phyloP scores from a whole-genome alignment of 2,888 invertebrate genomes.

The Clunio marinus region DNA sequence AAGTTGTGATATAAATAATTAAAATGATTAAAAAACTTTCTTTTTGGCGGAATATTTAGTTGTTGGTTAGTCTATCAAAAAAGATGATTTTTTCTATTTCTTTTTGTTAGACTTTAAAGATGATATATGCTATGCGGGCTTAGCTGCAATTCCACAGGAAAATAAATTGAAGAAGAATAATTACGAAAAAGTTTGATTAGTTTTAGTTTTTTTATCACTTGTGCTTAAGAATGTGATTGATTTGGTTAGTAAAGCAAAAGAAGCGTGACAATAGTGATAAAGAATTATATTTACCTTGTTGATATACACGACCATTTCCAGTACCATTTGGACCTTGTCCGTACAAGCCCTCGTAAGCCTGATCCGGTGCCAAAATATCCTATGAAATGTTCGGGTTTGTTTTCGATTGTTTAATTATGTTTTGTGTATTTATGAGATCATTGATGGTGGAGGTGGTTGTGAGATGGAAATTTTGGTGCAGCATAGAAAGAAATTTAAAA shows the following conservation, averaged over 20 bases:
- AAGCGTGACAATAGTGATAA: slow-evolving; percentile 40
- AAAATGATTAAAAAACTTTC: slow-evolving; percentile 39
- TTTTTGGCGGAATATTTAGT: slow-evolving; percentile 40
- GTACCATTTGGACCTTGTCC: slow-evolving; percentile 67
- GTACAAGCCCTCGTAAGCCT: slow-evolving; percentile 90
- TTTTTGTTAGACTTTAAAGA: slow-evolving; percentile 44
- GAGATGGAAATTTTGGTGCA: too few relatives aligned
- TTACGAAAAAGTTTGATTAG: background rate
- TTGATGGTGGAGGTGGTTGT: slow-evolving; percentile 43
- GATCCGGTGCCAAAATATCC: slow-evolving; percentile 89
- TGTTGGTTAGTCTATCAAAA: slow-evolving; percentile 41
- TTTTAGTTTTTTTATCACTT: too few relatives aligned
- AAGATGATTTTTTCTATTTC: slow-evolving; percentile 41
- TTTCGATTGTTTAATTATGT: slow-evolving; percentile 27
- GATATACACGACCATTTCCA: slow-evolving; percentile 63
- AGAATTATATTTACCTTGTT: slow-evolving; percentile 70
- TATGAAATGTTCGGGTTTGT: slow-evolving; percentile 52
- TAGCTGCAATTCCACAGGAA: slow-evolving; percentile 44
- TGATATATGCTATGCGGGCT: slow-evolving; percentile 50
- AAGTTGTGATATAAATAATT: too few relatives aligned
- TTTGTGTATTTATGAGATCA: slow-evolving; percentile 46
- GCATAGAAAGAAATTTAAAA: background rate
- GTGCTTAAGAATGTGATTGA: slow-evolving; percentile 33
- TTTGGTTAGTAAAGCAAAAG: background rate
- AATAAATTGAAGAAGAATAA: background rate